Evolutionary conservation across 2,113 vertebrate species (phyloP).

Genomic region (Rhineura floridana): DNA sequence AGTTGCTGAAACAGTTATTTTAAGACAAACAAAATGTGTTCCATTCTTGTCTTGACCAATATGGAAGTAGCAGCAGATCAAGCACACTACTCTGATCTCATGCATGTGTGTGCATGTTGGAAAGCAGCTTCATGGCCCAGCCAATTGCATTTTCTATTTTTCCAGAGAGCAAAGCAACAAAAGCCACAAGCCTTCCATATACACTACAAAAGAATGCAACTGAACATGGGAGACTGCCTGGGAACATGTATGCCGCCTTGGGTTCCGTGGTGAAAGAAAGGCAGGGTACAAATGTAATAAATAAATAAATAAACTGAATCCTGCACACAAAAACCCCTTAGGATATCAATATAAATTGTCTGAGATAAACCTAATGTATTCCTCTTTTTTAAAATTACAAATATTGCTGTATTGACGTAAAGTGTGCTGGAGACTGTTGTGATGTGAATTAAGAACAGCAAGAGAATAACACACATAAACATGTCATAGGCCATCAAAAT

Average conservation of each 20-base stretch:
- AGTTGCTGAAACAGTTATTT: neutral
- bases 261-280: too few relatives aligned
- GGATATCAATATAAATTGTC: conserved; percentile 56
- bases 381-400: conserved; percentile 35
- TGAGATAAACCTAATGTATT: conserved; percentile 23
- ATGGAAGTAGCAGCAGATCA: neutral
- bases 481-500: conserved; percentile 50
- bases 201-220: conserved; percentile 44
- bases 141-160: neutral
- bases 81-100: neutral
- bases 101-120: neutral
- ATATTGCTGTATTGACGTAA: conserved; percentile 23
- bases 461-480: conserved; percentile 45
- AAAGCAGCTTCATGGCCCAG: neutral
- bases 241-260: too few relatives aligned
- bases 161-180: neutral
- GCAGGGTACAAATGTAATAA: too few relatives aligned
- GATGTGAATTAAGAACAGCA: conserved; percentile 58
- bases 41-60: neutral
- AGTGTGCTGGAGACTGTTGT: conserved; percentile 20
- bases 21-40: neutral
- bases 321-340: conserved; percentile 43
- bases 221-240: too few relatives aligned
- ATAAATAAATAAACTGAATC: too few relatives aligned
- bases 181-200: conserved; percentile 9